Percentiles rank a stretch among this genome's conserved stretches.
phyloP scores from a whole-genome alignment of 2,797 vertebrate species.

The Chelonia mydas region DNA sequence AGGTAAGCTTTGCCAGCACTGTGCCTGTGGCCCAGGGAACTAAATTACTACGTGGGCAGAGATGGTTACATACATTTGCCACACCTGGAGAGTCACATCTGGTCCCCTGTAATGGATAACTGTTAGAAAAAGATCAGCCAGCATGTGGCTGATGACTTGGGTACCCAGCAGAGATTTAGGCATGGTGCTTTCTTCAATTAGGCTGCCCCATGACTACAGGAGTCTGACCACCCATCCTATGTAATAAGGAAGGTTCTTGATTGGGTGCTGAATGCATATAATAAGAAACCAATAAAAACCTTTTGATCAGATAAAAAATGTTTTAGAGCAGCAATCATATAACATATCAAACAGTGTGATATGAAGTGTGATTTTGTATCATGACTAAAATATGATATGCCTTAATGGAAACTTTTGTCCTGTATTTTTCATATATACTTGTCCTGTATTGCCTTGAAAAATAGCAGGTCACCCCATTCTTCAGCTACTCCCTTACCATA shows the following conservation, averaged over 20 bases:
- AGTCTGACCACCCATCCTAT: background rate
- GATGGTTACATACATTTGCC: background rate
- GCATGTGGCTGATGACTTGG: background rate
- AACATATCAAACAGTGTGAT: background rate
- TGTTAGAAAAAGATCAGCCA: background rate
- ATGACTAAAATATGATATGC: no score
- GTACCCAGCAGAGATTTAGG: background rate
- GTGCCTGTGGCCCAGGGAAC: background rate
- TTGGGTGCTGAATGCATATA: background rate
- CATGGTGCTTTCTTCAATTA: background rate
- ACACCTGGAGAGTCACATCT: background rate
- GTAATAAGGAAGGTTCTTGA: background rate
- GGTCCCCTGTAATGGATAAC: background rate
- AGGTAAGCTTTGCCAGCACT: background rate
- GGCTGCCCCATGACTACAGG: background rate
- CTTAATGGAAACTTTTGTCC: no score
- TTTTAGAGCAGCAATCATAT: background rate
- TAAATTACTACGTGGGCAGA: background rate
- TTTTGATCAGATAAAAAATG: background rate
- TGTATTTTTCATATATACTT: background rate
- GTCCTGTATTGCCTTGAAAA: background rate
- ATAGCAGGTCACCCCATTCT: background rate
- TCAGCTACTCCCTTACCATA: no score
- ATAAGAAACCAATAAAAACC: background rate
- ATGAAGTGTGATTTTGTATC: background rate